Evolutionary conservation across 2,113 vertebrate genomes (phyloP).

Genomic region (Mandrillus leucophaeus): DNA sequence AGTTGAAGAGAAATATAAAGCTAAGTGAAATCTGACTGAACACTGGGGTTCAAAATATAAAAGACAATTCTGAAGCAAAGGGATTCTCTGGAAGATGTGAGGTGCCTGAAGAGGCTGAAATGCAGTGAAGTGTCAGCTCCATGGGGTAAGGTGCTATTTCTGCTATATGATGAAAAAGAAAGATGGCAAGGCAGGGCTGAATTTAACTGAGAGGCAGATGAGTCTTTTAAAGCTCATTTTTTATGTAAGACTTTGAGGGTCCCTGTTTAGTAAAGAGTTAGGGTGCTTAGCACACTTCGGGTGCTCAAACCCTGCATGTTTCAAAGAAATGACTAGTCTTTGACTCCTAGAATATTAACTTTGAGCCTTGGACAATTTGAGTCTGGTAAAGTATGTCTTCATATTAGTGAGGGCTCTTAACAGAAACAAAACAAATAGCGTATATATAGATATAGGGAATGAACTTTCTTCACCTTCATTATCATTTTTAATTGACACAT

Average conservation of each 20-base stretch:
- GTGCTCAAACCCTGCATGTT: background rate
- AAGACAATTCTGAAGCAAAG: background rate
- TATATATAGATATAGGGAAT: background rate
- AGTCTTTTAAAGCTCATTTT: background rate
- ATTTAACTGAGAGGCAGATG: background rate
- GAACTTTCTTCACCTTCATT: background rate
- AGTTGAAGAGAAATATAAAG: background rate
- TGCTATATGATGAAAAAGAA: background rate
- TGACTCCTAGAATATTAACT: background rate
- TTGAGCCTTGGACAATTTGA: background rate
- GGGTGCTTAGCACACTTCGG: background rate
- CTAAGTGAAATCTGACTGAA: background rate
- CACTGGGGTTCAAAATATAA: background rate
- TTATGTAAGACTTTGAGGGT: background rate
- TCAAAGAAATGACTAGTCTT: background rate
- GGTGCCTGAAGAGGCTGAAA: background rate
- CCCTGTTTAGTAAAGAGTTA: background rate
- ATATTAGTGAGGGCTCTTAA: background rate
- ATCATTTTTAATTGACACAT: no score
- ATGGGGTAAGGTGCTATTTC: background rate
- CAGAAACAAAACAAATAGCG: background rate
- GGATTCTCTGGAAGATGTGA: background rate
- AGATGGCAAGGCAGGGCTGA: background rate
- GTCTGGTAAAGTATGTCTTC: background rate
- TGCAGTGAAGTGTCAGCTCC: background rate